Evolutionary conservation across 2,888 invertebrate genomes (phyloP).

Genomic region (Platynereis dumerilii): DNA sequence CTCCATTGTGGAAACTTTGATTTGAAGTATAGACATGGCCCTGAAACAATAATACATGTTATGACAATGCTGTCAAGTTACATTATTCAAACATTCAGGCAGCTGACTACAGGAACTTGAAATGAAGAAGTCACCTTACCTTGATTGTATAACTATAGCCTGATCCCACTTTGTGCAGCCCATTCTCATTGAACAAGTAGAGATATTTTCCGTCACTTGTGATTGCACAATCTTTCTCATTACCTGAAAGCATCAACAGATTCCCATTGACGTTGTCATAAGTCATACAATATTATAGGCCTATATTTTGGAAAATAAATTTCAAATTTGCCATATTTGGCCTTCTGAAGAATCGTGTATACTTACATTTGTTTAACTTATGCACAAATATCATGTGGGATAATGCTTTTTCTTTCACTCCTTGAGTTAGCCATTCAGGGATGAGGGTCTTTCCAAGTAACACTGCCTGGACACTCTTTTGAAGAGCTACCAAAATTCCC

Average conservation of each 20-base stretch:
- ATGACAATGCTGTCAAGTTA: too few relatives aligned
- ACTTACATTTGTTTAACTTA: constrained; percentile 10
- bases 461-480: constrained; percentile 87
- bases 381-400: constrained; percentile 17
- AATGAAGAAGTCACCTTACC: constrained; percentile 45
- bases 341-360: too few relatives aligned
- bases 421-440: constrained; percentile 88
- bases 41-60: constrained; percentile 42
- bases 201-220: constrained; percentile 90
- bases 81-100: too few relatives aligned
- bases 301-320: too few relatives aligned
- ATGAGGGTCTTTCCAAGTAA: constrained; percentile 82
- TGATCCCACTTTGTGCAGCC: constrained; percentile 90
- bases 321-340: too few relatives aligned
- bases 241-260: constrained; percentile 5
- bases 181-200: constrained; percentile 78
- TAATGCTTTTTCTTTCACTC: constrained; percentile 73
- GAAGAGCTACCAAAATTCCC: constrained; percentile 81
- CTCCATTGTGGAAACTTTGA: constrained; percentile 80
- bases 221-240: constrained; percentile 63
- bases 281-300: too few relatives aligned
- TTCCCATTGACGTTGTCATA: too few relatives aligned
- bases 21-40: constrained; percentile 88
- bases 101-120: too few relatives aligned
- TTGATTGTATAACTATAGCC: constrained; percentile 92